Percentiles rank a stretch among this genome's conserved stretches.
These are phyloP conservation scores for Lepidurus apus DNA, from an alignment of 1,140 invertebrate genomes.

Conservation along the genomic window DNA sequence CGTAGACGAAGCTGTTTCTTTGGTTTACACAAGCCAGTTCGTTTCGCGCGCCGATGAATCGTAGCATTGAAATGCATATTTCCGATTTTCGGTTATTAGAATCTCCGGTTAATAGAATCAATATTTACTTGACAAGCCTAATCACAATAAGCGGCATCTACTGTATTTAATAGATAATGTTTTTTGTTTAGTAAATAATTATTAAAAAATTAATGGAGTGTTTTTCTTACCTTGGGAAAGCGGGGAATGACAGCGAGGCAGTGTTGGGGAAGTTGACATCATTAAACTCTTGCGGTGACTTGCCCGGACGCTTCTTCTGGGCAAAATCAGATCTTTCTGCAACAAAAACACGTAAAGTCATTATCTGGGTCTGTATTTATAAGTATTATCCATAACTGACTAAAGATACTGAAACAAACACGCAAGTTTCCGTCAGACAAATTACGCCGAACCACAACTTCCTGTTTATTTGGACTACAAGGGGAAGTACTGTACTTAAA, in stretches of 20 bases:
- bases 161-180: no score
- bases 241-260: slow-evolving; percentile 74
- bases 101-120: no score
- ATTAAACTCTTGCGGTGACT: slow-evolving; percentile 61
- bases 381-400: background rate
- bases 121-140: no score
- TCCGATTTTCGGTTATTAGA: no score
- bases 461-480: background rate
- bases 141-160: no score
- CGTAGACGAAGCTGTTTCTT: no score
- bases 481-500: background rate
- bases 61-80: no score
- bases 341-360: slow-evolving; percentile 41
- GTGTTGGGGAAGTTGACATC: slow-evolving; percentile 61
- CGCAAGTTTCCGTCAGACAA: background rate
- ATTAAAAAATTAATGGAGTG: slow-evolving; percentile 36
- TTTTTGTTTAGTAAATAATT: background rate
- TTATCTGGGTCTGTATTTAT: background rate
- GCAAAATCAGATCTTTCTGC: slow-evolving; percentile 57
- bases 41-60: no score
- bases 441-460: background rate
- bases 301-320: slow-evolving; percentile 53
- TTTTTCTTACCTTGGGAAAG: slow-evolving; percentile 53
- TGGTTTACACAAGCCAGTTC: no score
- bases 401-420: background rate